Evolutionary conservation across 2,797 vertebrate species (phyloP), one percentile per base, ranked within the genome.

Genomic region (Holocentrus rufus): DNA sequence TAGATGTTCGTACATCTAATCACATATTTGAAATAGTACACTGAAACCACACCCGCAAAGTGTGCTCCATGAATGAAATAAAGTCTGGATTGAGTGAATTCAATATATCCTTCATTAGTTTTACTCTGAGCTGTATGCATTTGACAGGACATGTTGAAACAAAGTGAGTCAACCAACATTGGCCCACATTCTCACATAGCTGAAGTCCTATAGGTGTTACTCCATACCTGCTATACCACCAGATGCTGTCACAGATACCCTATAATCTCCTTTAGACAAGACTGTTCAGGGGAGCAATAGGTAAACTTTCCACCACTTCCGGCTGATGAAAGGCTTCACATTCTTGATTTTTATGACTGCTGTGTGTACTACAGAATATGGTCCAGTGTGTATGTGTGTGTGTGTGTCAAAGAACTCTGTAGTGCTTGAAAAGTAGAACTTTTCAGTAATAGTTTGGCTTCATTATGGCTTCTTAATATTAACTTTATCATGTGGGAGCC

Each of bases 231-330:
- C 74, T 67, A 22, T 47, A 75, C 65, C 65, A 57, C 57, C 4
- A 23, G 76, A 62, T 72, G 69, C 63, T 72, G 80, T 80, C 69
- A 84, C 34, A 59, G 81, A 84, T 74, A 76, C 78, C 79, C 50
- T 22, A 2, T 47, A 81, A 85, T 81, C 71, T 30, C 31, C 39
- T 69, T 69, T 62, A 73, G 54, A 46, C 23, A 25, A 27, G 54
- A 68, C 36, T n/a, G 22, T 55, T 76, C 65, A 53, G 47, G 9
- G 47, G 47, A 50, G 5, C 47, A 22, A 20, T 22, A 22, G 18
- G 17, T 2, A 25, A 7, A 11, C 25, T 55, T 55, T 50, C 22
- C 7, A 50, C 20, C 47, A 50, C 47, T 3, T 9, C 3, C 10
- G 7, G n/a, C 47, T 8, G 8, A 20, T 18, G 5, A 49, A 9